Evolutionary conservation across 2,113 vertebrate genomes (phyloP), one percentile per base, ranked within the genome.

Genomic region (Anoplopoma fimbria): DNA sequence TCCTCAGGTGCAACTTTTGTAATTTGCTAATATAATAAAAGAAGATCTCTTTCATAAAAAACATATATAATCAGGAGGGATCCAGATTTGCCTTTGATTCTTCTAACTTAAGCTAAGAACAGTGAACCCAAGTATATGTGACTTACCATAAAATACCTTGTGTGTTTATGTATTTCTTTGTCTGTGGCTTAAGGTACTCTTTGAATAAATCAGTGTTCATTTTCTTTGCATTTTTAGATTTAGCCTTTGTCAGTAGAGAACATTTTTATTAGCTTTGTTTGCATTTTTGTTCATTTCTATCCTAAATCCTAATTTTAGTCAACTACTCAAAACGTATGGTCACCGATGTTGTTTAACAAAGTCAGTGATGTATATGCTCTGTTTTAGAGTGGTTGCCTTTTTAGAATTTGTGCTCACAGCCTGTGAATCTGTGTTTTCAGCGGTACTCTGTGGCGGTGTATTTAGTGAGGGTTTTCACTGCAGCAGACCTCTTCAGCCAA

Each of bases 391-490:
- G 13, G 6, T 51, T 2, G 57, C 31, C n/a, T 40, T 63, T 19
- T 82, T 58, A 0, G 23, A 23, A 1, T 12, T 1, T 6, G 36
- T 2, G 25, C 61, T 80, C 0, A 4, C 53, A 47, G 15, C 40
- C 5, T 75, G 27, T 84, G 25, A 64, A 6, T 10, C 0, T 60
- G 31, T 90, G 21, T 86, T 81, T 62, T 1, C 88, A 99, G 98
- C 97, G 97, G 45, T 99, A 99, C 89, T 99, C 97, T 0, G 97
- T 99, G 92, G 97, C 97, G 0, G 94, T 99, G 82, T 98, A 98
- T 92, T 88, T 99, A 67, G 98, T 99, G 86, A 93, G 96, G 84
- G 97, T 99, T 72, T 97, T 97, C 94, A 99, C 97, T 15, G 97
- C 98, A 0, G 95, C 96, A 13, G 98, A 99, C 87, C 95, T 99